phyloP scores from a whole-genome alignment of 2,888 invertebrate species.

The Drosophila kuntzei region DNA sequence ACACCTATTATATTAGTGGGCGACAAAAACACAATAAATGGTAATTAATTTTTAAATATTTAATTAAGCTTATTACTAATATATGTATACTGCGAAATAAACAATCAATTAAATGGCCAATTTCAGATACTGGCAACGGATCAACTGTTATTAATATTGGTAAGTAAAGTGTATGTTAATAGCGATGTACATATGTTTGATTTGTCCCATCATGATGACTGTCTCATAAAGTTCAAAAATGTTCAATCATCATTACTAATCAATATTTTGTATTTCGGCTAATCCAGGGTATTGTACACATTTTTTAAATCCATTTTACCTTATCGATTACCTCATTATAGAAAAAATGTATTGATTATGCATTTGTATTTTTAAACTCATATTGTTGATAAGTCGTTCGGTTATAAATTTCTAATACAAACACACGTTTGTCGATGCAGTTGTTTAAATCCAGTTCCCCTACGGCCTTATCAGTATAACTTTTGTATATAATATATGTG shows the following conservation, averaged over 20 bases:
- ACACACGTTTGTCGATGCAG: constrained; percentile 1
- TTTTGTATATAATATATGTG: neutral
- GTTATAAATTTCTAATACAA: neutral
- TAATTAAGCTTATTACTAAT: neutral
- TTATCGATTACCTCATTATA: constrained; percentile 15
- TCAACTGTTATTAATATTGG: constrained; percentile 69
- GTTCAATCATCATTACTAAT: constrained; percentile 50
- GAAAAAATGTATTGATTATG: constrained; percentile 12
- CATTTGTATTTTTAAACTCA: constrained; percentile 11
- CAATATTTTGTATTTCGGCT: constrained; percentile 18
- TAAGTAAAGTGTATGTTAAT: constrained; percentile 45
- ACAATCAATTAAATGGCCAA: neutral
- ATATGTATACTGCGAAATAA: neutral
- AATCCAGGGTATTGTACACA: neutral
- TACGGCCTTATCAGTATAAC: constrained; percentile 13
- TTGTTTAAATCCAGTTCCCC: neutral
- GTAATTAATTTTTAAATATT: constrained; percentile 18
- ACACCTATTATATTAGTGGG: constrained; percentile 9
- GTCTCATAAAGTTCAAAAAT: neutral
- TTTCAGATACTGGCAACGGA: constrained; percentile 37
- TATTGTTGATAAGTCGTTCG: constrained; percentile 7
- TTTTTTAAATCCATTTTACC: constrained; percentile 9
- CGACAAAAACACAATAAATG: constrained; percentile 8
- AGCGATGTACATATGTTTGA: no score
- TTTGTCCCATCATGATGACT: constrained; percentile 43